Conservation (phyloP, 2,888 invertebrate species). For the Andrena dorsata region DNA sequence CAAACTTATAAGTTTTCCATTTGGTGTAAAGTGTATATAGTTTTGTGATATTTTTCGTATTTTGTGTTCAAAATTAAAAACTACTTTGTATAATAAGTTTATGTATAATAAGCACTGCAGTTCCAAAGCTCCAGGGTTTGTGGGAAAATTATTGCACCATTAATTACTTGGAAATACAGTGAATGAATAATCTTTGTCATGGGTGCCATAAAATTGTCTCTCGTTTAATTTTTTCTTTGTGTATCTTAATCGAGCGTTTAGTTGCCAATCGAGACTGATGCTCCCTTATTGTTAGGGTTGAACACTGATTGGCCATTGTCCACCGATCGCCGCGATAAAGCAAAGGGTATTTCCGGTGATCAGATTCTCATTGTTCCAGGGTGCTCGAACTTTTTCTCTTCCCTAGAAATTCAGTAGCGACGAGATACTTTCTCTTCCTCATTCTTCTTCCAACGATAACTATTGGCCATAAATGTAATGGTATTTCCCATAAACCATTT, state of each 20-base stretch:
- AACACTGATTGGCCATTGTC: conserved; percentile 45
- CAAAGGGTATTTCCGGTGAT: conserved; percentile 37
- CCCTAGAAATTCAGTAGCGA: background rate
- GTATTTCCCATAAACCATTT: background rate
- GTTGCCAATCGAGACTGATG: conserved; percentile 21
- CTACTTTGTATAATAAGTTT: background rate
- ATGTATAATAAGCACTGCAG: background rate
- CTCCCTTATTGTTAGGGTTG: conserved; percentile 15
- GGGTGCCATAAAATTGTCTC: background rate
- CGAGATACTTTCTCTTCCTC: background rate
- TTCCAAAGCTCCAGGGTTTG: background rate
- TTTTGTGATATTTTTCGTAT: too few species aligned
- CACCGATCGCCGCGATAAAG: conserved; percentile 14
- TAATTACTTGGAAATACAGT: too few species aligned
- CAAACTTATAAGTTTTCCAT: too few species aligned
- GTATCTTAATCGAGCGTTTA: background rate
- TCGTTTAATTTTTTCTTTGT: conserved; percentile 3
- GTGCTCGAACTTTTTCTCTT: background rate
- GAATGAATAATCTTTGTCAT: background rate
- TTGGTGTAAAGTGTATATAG: too few species aligned
- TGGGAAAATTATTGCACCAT: background rate
- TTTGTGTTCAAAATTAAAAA: background rate
- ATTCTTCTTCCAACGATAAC: background rate
- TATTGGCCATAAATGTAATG: background rate
- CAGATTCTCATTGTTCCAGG: conserved; percentile 42